Conservation (phyloP, 1,140 invertebrate species). For the Fopius arisanus region DNA sequence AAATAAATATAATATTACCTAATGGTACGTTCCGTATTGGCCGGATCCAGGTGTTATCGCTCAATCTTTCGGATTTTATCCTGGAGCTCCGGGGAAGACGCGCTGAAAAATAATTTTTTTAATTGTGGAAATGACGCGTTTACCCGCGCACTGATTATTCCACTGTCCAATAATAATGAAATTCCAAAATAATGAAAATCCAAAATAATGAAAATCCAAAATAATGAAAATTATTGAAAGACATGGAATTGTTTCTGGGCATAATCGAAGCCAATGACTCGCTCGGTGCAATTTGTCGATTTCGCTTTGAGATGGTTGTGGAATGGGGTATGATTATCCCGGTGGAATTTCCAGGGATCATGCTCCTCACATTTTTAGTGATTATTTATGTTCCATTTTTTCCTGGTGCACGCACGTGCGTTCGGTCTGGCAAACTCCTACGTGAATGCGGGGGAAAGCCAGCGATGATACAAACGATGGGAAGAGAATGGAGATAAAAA, state of each 20-base stretch:
- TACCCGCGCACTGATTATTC: background rate
- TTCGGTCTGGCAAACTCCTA: constrained; percentile 14
- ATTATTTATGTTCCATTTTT: background rate
- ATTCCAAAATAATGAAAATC: background rate
- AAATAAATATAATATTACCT: constrained; percentile 26
- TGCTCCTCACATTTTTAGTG: constrained; percentile 16
- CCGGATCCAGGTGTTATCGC: constrained; percentile 40
- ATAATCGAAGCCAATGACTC: background rate
- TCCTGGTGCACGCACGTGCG: constrained; percentile 33
- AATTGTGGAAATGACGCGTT: no score
- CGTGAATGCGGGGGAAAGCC: constrained; percentile 19
- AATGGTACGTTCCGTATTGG: constrained; percentile 52
- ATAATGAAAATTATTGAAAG: background rate
- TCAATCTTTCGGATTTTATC: constrained; percentile 10
- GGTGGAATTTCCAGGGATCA: constrained; percentile 31
- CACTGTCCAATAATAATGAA: background rate
- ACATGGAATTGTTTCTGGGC: background rate
- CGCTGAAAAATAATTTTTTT: background rate
- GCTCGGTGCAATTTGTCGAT: constrained; percentile 33
- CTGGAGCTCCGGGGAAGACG: background rate
- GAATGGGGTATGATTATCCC: constrained; percentile 34
- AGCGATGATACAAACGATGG: constrained; percentile 1
- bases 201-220: background rate
- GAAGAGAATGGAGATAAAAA: constrained; percentile 19
- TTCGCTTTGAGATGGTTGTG: constrained; percentile 31